Base-by-base conservation (phyloP, 2,888 invertebrate species). In the Deladenus siricidicola region DNA sequence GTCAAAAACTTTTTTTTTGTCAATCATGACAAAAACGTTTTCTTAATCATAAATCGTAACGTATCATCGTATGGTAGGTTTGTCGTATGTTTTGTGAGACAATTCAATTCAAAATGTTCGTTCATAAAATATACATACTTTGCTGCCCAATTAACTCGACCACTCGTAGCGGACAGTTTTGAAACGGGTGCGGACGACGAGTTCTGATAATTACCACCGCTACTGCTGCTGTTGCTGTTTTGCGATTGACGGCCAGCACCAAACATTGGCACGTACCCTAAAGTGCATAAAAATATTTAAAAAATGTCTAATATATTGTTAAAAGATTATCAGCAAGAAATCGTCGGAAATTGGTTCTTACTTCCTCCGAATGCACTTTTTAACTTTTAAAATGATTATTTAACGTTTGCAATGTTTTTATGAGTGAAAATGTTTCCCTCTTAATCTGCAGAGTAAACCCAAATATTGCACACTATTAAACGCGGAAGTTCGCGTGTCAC, bases 111-210 rank as follows among this genome's bases (percentile, higher is more conserved):
- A n/a, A n/a, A n/a, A n/a, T n/a, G n/a, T n/a, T n/a, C n/a, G n/a
- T n/a, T n/a, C n/a, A n/a, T 14, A 34, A 6, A 14, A 34, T 10
- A 34, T 34, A 34, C 62, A 34, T 54, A 90, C 84, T 88, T 89
- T 63, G 88, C 86, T 60, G 88, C 87, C 89, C 89, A 88, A 80
- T 88, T 87, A 57, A 87, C 86, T 63, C 87, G 83, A 47, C 85
- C 85, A 58, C 69, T 59, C 34, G 62, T 63, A 45, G 59, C 70
- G 10, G 58, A 44, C 8, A 42, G 48, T 28, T 34, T 63, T 34
- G 64, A 34, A 42, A 50, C 60, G 10, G 58, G 21, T 19, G 52
- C 43, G 39, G 45, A 44, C 48, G 54, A 44, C 53, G 49, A 54
- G 52, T 30, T 34, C 14, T 34, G 39, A 34, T 34, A 14, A 42